Evolutionary conservation across 2,888 invertebrate species (phyloP).

Genomic region (Lycaena phlaeas): DNA sequence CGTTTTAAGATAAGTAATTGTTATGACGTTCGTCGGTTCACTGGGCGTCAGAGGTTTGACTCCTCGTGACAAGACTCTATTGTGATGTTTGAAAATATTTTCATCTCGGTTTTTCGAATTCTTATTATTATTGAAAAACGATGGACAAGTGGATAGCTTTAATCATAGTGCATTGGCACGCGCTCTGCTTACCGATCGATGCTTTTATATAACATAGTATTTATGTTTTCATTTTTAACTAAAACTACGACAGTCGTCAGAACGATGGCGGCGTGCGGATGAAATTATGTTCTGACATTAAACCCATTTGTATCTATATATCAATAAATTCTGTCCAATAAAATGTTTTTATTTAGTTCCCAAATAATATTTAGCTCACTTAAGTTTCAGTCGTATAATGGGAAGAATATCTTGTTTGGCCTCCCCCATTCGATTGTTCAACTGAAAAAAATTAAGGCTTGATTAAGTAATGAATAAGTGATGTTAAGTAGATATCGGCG

Average conservation of each 20-base stretch:
- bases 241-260: slow-evolving; percentile 16
- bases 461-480: too few relatives aligned
- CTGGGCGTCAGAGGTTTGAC: slow-evolving; percentile 16
- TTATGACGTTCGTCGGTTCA: slow-evolving; percentile 25
- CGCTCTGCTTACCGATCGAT: slow-evolving; percentile 32
- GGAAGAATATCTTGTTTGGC: not conserved
- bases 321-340: slow-evolving; percentile 67
- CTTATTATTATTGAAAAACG: slow-evolving; percentile 24
- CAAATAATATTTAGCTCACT: too few relatives aligned
- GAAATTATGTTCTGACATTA: slow-evolving; percentile 34
- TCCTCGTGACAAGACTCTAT: slow-evolving; percentile 19
- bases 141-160: slow-evolving; percentile 48
- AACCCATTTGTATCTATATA: slow-evolving; percentile 61
- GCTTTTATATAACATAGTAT: slow-evolving; percentile 66
- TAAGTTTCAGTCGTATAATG: slow-evolving; percentile 1
- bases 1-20: slow-evolving; percentile 11
- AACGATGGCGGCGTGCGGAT: slow-evolving; percentile 11
- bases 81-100: slow-evolving; percentile 48
- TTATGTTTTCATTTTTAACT: slow-evolving; percentile 66
- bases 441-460: not conserved
- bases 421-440: not conserved
- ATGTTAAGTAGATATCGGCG: too few relatives aligned
- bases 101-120: slow-evolving; percentile 35
- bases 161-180: slow-evolving; percentile 24
- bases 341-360: slow-evolving; percentile 28